These are phyloP conservation scores for Hipparchia semele DNA, from an alignment of 2,888 invertebrate species.

Conservation along the genomic window DNA sequence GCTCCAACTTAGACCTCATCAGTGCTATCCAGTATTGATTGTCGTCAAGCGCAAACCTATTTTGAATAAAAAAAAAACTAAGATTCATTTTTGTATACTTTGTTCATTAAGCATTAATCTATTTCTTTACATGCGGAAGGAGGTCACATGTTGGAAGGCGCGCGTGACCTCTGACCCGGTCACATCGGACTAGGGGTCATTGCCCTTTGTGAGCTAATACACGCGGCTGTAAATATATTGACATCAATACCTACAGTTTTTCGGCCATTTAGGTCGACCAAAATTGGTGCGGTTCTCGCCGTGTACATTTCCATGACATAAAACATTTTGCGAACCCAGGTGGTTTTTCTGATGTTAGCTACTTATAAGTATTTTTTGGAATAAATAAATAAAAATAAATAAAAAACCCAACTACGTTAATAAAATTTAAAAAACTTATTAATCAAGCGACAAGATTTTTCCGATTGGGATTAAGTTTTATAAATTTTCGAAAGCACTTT, in stretches of 20 bases:
- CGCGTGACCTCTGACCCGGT: constrained; percentile 52
- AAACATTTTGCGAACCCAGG: neutral
- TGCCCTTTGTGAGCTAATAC: constrained; percentile 38
- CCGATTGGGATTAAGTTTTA: no score
- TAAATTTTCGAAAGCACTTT: no score
- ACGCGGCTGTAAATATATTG: constrained; percentile 19
- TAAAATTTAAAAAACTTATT: no score
- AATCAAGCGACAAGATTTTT: neutral
- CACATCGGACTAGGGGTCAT: constrained; percentile 49
- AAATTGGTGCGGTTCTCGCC: constrained; percentile 4
- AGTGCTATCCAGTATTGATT: no score
- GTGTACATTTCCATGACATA: neutral
- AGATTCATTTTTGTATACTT: neutral
- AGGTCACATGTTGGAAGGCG: constrained; percentile 28
- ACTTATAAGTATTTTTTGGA: no score
- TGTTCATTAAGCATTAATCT: constrained; percentile 12
- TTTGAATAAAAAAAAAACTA: neutral
- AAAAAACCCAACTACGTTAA: no score
- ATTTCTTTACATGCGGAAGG: constrained; percentile 20
- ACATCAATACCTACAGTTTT: constrained; percentile 1
- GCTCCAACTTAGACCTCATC: no score
- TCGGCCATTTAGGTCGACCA: constrained; percentile 3
- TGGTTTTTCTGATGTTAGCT: no score
- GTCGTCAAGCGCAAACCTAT: no score
- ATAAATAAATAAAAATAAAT: no score